Evolutionary conservation across 1,140 invertebrate species (phyloP), one percentile per base, ranked within the genome.

Genomic region (Dolichoris vasculosae): DNA sequence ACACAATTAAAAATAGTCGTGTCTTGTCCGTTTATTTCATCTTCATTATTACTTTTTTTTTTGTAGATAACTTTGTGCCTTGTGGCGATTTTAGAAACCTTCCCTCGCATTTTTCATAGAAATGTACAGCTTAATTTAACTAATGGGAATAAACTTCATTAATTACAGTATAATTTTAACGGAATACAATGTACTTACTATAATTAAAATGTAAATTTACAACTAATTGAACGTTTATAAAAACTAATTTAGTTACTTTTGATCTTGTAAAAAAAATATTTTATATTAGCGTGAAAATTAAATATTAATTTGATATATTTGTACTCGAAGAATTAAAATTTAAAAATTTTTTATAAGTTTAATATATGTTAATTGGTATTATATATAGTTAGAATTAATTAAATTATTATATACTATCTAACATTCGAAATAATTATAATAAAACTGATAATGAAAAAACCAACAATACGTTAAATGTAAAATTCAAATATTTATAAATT

Each of bases 21-120:
- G 59, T 83, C 20, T 77, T 55, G n/a, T 73, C 23, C 71, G n/a
- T 86, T 80, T 86, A 59, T 15, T 76, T 82, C 77, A 77, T 48
- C n/a, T n/a, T n/a, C n/a, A n/a, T n/a, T n/a, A n/a, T n/a, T n/a
- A n/a, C n/a, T n/a, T 88, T 77, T 69, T 84, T 59, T 35, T 75
- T 85, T 85, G 73, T 77, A 89, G 82, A 69, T 67, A 71, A n/a
- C 26, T 59, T 78, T 43, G 67, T 87, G 75, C 64, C 75, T 83
- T 84, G 35, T 75, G 51, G 64, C 83, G 73, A 83, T 71, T 75
- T 80, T 83, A 84, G 86, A 86, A 32, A 88, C 26, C 48, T 63
- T 75, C 43, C 85, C 55, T 84, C 83, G 88, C 85, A 87, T 32
- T 13, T 73, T 84, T 48, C 69, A 51, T 48, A 32, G 35, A 83